Evolutionary conservation across 1,140 invertebrate species (phyloP), one percentile per base, ranked within the genome.

Genomic region (Paralvinella palmiformis): DNA sequence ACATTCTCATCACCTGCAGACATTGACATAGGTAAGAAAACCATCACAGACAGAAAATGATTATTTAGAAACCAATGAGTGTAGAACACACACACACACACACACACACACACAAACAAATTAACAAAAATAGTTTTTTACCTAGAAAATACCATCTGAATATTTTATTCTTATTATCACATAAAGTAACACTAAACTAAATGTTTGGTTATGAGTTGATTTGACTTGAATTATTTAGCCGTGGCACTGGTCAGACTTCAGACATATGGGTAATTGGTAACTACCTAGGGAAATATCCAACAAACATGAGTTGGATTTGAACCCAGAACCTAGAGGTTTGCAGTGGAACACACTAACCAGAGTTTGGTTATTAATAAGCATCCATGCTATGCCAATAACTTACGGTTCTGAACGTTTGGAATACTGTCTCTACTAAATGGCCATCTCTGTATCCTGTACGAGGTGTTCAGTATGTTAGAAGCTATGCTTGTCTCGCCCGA

Each of bases 401-500:
- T 79, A 91, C 89, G 79, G 72, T 91, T 85, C 41, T 84, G 84
- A 57, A 92, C 88, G 73, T 90, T 86, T 6, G 90, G 91, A 64
- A 91, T 86, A 62, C 83, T 77, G 59, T 84, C 85, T 17, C 84
- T 80, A 0, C 85, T 86, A 76, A 92, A 89, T 79, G 91, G 88
- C 91, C 91, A 92, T 15, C 85, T 86, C 81, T 92, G 90, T 64
- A 92, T 88, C 61, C 90, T 81, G 78, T 91, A 88, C 68, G 86
- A 81, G 29, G 73, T 68, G 35, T 74, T 73, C 27, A 74, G 68
- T 10, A 78, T 74, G 62, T 78, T 79, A 58, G 64, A 72, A 0
- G 75, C 77, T 22, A 78, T 75, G 5, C 73, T 76, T n/a, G 71
- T 63, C 56, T 79, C 75, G 5, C 76, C 78, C 29, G 64, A 68